phyloP scores from a whole-genome alignment of 1,140 invertebrate species.

The Zaprionus nigranus region DNA sequence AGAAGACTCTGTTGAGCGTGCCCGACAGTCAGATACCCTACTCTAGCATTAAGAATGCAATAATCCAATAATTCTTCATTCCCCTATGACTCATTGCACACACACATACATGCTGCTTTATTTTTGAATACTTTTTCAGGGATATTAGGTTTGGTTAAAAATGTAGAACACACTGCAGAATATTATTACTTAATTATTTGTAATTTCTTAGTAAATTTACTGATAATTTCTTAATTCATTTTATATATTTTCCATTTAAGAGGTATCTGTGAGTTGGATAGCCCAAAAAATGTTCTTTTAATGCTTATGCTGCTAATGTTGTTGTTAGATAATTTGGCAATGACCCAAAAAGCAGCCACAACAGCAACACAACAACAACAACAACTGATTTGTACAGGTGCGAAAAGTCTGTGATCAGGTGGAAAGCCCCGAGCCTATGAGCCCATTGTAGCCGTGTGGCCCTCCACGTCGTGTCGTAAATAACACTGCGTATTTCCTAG shows the following conservation, averaged over 20 bases:
- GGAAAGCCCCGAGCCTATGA: slow-evolving; percentile 24
- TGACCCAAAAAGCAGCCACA: slow-evolving; percentile 67
- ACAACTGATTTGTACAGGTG: slow-evolving; percentile 75
- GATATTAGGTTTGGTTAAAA: not conserved
- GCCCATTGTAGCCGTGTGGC: slow-evolving; percentile 24
- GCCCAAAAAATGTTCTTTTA: too few relatives aligned
- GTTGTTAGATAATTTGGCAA: slow-evolving; percentile 65
- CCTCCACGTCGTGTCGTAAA: slow-evolving; percentile 7
- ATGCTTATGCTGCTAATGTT: slow-evolving; percentile 18
- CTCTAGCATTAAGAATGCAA: too few relatives aligned
- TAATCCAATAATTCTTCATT: too few relatives aligned
- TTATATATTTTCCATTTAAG: not conserved
- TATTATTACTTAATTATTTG: not conserved
- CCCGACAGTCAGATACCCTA: too few relatives aligned
- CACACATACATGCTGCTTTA: too few relatives aligned
- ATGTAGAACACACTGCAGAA: not conserved
- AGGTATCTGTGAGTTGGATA: not conserved
- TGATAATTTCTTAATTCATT: not conserved
- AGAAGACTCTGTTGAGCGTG: too few relatives aligned
- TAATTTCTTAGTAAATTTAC: not conserved
- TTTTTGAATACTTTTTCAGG: too few relatives aligned
- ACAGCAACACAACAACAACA: slow-evolving; percentile 63
- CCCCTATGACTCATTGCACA: too few relatives aligned
- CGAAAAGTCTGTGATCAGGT: slow-evolving; percentile 75
- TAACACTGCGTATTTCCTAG: not conserved